Base-by-base conservation (phyloP, 2,113 vertebrate genomes). In the Uria lomvia region DNA sequence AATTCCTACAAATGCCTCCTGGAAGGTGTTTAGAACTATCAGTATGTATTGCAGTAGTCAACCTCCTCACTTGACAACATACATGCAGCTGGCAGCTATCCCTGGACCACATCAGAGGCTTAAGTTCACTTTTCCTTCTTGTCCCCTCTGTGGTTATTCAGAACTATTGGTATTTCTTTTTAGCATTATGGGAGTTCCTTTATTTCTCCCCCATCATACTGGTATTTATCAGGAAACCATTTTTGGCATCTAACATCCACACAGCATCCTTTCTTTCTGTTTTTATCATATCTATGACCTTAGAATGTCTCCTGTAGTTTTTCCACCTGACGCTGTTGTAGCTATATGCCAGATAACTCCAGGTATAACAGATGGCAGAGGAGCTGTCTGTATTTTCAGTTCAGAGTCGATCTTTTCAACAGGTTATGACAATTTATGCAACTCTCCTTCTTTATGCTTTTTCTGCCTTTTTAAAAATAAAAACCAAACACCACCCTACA, bases 301-400 rank as follows among this genome's bases (percentile, higher is more conserved):
- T 95, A 96, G 94, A 96, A 96, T 40, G 42, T 94, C 82, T 95
- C 97, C 97, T 92, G 95, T 34, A 92, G 97, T 5, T 96, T 96
- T 86, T 88, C 90, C 82, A 75, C 94, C 95, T 95, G 95, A 86
- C 88, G 0, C 72, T 96, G 63, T 40, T 66, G 40, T 36, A 74
- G 67, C 15, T 62, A 3, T 32, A 15, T 92, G 97, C 96, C 96
- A 97, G 73, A 68, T 95, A 94, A 91, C 94, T 94, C 92, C 93
- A 95, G 95, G 92, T 95, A 88, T 49, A 94, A 90, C 98, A 98
- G 98, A 98, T 98, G 98, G 98, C 71, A 77, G 62, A 78, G 23
- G 63, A 96, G 93, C 87, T 92, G 66, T 38, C 81, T 79, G 87
- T 92, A 38, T 93, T 95, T 92, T 73, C 91, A 83, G 67, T 79